Evolutionary conservation across 2,113 vertebrate genomes (phyloP).

Genomic region (Willisornis vidua): DNA sequence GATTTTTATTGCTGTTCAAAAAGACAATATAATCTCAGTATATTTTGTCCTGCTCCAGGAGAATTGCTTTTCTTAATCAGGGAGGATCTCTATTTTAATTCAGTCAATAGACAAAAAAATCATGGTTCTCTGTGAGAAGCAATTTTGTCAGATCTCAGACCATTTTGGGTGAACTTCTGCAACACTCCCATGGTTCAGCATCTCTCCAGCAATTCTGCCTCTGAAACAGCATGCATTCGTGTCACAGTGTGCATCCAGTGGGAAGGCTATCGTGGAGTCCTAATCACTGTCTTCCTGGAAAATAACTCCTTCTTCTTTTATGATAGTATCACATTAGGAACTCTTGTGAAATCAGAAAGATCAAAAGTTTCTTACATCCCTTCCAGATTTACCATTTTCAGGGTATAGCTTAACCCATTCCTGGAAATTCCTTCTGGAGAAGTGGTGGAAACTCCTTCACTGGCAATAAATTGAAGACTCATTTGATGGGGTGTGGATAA

Average conservation of each 20-base stretch:
- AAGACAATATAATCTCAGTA: not conserved
- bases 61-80: not conserved
- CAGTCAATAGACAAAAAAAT: not conserved
- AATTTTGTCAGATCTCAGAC: not conserved
- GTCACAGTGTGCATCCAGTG: not conserved
- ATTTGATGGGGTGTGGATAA: not conserved
- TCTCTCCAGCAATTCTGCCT: not conserved
- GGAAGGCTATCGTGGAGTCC: not conserved
- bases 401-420: not conserved
- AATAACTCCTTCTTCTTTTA: not conserved
- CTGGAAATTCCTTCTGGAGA: not conserved
- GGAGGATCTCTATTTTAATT: not conserved
- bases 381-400: not conserved
- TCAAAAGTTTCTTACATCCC: not conserved
- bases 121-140: not conserved
- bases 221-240: not conserved
- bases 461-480: not conserved
- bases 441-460: not conserved
- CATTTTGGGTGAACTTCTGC: not conserved
- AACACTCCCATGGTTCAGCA: not conserved
- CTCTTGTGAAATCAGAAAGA: not conserved
- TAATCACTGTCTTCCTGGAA: not conserved
- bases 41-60: not conserved
- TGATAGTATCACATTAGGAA: not conserved
- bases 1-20: not conserved